These are phyloP conservation scores for Lasioglossum leucozonium DNA, from an alignment of 2,888 invertebrate species.

Conservation along the genomic window DNA sequence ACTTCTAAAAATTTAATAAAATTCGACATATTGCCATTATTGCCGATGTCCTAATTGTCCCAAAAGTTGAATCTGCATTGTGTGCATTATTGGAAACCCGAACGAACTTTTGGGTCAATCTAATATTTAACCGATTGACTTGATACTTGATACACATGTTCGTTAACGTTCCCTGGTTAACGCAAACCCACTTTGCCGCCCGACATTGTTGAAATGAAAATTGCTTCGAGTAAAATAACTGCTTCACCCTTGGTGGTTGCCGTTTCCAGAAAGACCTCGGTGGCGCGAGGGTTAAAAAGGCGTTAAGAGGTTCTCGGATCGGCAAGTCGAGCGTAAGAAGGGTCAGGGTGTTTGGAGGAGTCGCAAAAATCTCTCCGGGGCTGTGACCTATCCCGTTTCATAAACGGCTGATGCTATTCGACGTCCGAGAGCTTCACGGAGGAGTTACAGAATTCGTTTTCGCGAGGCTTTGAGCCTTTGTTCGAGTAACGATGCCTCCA, in stretches of 20 bases:
- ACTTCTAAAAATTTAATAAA: too few species aligned
- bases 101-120: too few species aligned
- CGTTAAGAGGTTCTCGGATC: not conserved
- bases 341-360: constrained; percentile 22
- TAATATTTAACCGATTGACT: too few species aligned
- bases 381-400: constrained; percentile 46
- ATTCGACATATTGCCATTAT: too few species aligned
- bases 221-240: not conserved
- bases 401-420: constrained; percentile 57
- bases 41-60: too few species aligned
- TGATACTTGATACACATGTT: too few species aligned
- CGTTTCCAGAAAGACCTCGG: not conserved
- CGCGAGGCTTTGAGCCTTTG: constrained; percentile 64
- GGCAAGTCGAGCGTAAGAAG: not conserved
- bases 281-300: not conserved
- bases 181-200: too few species aligned
- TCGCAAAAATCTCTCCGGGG: constrained; percentile 50
- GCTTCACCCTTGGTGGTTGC: not conserved
- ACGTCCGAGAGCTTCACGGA: constrained; percentile 48
- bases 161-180: too few species aligned
- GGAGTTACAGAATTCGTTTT: constrained; percentile 67
- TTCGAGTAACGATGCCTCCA: constrained; percentile 67
- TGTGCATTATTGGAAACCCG: too few species aligned
- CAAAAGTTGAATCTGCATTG: too few species aligned
- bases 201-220: not conserved